phyloP scores from a whole-genome alignment of 2,113 vertebrate genomes.

The Misgurnus anguillicaudatus region DNA sequence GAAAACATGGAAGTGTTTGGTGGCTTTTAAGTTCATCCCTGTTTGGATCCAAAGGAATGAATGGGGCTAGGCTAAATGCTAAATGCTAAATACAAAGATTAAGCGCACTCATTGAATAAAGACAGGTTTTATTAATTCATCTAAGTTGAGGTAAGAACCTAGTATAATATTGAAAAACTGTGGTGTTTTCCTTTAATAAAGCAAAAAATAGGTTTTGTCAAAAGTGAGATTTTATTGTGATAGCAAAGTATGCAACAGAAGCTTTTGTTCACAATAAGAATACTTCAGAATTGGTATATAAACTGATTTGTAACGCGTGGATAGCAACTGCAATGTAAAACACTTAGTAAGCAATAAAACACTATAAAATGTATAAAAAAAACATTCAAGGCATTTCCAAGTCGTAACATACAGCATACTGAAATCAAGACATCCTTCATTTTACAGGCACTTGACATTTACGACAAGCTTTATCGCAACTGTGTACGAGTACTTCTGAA shows the following conservation, averaged over 20 bases:
- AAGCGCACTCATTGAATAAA: too few relatives aligned
- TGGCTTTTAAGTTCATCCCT: too few relatives aligned
- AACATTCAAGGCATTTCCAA: slow-evolving; percentile 42
- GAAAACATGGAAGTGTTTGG: too few relatives aligned
- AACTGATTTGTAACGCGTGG: slow-evolving; percentile 20
- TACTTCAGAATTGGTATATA: slow-evolving; percentile 1
- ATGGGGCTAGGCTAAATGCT: too few relatives aligned
- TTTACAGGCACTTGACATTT: slow-evolving; percentile 48
- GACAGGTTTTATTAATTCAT: too few relatives aligned
- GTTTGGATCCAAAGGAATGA: too few relatives aligned
- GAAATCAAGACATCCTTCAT: slow-evolving; percentile 53
- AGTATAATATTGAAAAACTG: too few relatives aligned
- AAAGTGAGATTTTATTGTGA: slow-evolving; percentile 58
- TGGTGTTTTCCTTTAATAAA: neutral
- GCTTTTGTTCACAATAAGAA: neutral
- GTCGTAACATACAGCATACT: slow-evolving; percentile 34
- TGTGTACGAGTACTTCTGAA: slow-evolving; percentile 15
- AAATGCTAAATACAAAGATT: too few relatives aligned
- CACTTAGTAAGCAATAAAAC: slow-evolving; percentile 21
- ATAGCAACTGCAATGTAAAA: slow-evolving; percentile 31
- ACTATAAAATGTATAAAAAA: slow-evolving; percentile 46
- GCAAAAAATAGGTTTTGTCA: slow-evolving; percentile 8
- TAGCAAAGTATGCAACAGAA: slow-evolving; percentile 41
- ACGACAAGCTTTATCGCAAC: slow-evolving; percentile 7
- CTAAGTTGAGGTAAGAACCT: too few relatives aligned